These are phyloP conservation scores for Esox niger DNA, from an alignment of 2,113 vertebrate genomes.

Conservation along the genomic window DNA sequence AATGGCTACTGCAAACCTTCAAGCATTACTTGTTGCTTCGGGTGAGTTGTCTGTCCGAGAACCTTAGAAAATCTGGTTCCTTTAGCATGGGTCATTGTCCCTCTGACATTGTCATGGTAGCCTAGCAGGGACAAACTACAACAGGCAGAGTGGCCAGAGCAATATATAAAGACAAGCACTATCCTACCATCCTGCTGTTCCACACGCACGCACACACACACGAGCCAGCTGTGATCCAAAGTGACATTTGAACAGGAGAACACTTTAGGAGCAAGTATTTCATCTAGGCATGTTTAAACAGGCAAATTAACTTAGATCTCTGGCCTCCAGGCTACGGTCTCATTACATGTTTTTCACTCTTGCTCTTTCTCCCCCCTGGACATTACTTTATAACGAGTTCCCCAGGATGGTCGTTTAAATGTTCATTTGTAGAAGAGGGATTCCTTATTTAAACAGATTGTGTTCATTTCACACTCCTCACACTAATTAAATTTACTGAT, in stretches of 20 bases:
- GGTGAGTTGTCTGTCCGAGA: no score
- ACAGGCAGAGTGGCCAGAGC: neutral
- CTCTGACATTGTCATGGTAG: no score
- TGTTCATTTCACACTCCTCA: no score
- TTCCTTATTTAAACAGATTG: no score
- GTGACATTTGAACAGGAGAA: conserved; percentile 34
- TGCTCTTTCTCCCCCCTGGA: neutral
- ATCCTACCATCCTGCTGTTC: neutral
- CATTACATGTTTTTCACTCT: conserved; percentile 17
- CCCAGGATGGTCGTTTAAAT: no score
- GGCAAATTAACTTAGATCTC: conserved; percentile 35
- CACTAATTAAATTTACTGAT: no score
- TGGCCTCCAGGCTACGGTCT: conserved; percentile 28
- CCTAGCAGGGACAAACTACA: no score
- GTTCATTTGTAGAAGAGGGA: no score
- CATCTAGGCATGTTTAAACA: conserved; percentile 37
- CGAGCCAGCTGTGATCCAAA: conserved; percentile 17
- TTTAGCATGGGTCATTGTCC: no score
- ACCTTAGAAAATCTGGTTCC: no score
- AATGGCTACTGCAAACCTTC: no score
- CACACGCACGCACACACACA: neutral
- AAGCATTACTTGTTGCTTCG: no score
- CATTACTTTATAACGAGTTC: neutral
- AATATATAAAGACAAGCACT: neutral
- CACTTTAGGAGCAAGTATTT: conserved; percentile 37